Conservation (phyloP, 2,888 invertebrate genomes). For the Euplexia lucipara region DNA sequence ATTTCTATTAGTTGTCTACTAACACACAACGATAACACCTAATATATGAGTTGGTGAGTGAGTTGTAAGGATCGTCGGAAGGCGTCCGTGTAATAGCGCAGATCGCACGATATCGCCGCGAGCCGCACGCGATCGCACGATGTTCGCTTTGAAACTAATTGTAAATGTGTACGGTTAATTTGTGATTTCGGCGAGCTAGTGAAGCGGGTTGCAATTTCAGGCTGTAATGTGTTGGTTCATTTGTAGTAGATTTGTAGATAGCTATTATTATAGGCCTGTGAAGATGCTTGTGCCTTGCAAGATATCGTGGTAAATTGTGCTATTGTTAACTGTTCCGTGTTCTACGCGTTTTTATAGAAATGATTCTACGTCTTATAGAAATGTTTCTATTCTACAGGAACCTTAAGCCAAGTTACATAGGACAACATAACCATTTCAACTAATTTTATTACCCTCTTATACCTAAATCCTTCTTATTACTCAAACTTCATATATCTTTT, state of each 20-base stretch:
- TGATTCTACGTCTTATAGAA: too few relatives aligned
- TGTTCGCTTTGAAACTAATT: slow-evolving; percentile 45
- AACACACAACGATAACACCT: slow-evolving; percentile 48
- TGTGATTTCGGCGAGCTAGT: slow-evolving; percentile 53
- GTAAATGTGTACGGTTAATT: slow-evolving; percentile 58
- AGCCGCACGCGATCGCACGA: slow-evolving; percentile 62
- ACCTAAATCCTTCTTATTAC: slow-evolving; percentile 54
- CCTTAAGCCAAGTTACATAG: background rate
- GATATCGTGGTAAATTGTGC: background rate
- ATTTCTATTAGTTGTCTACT: slow-evolving; percentile 39
- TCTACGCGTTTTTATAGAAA: too few relatives aligned
- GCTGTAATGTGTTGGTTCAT: slow-evolving; percentile 31
- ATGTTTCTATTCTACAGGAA: background rate
- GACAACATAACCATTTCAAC: background rate
- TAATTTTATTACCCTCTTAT: slow-evolving; percentile 17
- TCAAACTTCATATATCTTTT: slow-evolving; percentile 51
- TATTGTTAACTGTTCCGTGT: too few relatives aligned
- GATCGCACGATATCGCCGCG: slow-evolving; percentile 67
- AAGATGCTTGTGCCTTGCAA: background rate
- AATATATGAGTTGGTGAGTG: slow-evolving; percentile 69
- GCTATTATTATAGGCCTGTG: background rate
- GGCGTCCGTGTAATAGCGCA: slow-evolving; percentile 67
- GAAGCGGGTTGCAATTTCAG: slow-evolving; percentile 39
- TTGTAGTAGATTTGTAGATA: slow-evolving; percentile 9
- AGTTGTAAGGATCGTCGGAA: slow-evolving; percentile 68